Conservation (phyloP, 2,888 invertebrate genomes). For the Galerucella nymphaeae region DNA sequence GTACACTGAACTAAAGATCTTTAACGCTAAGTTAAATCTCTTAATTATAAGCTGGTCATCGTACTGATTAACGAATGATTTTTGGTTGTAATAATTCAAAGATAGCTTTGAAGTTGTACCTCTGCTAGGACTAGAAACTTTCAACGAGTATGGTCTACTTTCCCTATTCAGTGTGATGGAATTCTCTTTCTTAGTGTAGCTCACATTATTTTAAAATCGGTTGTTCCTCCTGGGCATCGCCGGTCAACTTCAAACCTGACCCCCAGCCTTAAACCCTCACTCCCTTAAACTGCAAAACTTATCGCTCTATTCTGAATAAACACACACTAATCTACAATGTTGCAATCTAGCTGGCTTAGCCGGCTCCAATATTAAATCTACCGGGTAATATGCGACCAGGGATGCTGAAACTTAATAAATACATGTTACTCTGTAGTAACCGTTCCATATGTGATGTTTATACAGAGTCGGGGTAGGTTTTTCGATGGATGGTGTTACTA, state of each 20-base stretch:
- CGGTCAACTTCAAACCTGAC: constrained; percentile 27
- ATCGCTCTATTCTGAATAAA: constrained; percentile 60
- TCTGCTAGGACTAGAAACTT: too few relatives aligned
- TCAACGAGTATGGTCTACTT: background rate
- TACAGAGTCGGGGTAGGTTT: constrained; percentile 11
- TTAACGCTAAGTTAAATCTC: background rate
- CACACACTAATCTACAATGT: constrained; percentile 62
- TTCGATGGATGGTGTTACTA: background rate
- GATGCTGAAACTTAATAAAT: constrained; percentile 52
- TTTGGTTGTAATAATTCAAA: background rate
- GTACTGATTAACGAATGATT: background rate
- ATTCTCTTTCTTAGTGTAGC: constrained; percentile 15
- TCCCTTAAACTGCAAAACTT: constrained; percentile 56
- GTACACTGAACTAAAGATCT: constrained; percentile 18
- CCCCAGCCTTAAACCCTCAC: constrained; percentile 18
- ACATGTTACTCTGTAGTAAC: constrained; percentile 46
- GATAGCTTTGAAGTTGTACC: background rate
- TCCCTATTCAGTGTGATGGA: background rate
- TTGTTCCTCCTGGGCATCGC: constrained; percentile 42
- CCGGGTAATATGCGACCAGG: constrained; percentile 53
- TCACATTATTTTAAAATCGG: background rate
- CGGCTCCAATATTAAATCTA: constrained; percentile 56
- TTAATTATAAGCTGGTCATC: background rate
- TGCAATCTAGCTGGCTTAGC: constrained; percentile 56
- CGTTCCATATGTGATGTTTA: constrained; percentile 39